Conservation (phyloP, 1,140 invertebrate genomes). For the Ceratina calcarata region DNA sequence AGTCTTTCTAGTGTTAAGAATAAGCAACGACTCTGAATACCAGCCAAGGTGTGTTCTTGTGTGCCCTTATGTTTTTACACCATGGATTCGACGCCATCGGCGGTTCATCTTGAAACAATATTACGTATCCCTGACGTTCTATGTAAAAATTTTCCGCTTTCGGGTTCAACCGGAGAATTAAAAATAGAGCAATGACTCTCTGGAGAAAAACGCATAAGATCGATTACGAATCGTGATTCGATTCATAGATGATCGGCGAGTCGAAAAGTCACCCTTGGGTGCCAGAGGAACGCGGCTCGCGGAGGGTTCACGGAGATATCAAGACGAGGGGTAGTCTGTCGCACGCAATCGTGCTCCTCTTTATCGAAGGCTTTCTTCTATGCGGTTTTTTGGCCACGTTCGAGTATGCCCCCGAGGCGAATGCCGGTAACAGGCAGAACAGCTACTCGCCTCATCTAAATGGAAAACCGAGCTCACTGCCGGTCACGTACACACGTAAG, state of each 20-base stretch:
- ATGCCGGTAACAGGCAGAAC: slow-evolving; percentile 68
- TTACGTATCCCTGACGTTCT: no score
- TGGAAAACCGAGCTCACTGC: slow-evolving; percentile 68
- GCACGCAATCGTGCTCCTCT: slow-evolving; percentile 69
- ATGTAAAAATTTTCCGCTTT: no score
- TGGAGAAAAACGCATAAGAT: background rate
- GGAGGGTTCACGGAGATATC: background rate
- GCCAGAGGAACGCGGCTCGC: background rate
- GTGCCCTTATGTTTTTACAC: no score
- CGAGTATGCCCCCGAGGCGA: slow-evolving; percentile 72
- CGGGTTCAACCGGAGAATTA: no score
- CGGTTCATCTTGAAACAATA: no score
- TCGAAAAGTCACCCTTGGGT: slow-evolving; percentile 26
- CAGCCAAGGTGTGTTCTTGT: no score
- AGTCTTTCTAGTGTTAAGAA: no score
- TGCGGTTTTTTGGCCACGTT: slow-evolving; percentile 73
- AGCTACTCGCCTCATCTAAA: slow-evolving; percentile 71
- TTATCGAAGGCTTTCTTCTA: slow-evolving; percentile 74
- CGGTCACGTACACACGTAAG: slow-evolving; percentile 73
- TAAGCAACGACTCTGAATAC: no score
- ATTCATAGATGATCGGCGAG: background rate
- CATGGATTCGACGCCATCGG: no score
- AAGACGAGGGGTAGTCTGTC: slow-evolving; percentile 51
- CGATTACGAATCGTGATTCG: background rate
- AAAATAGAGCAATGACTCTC: background rate